Percentiles rank a stretch among this genome's conserved stretches.
These are phyloP conservation scores for Menidia beryllina DNA, from an alignment of 2,113 vertebrate genomes.

Conservation along the genomic window DNA sequence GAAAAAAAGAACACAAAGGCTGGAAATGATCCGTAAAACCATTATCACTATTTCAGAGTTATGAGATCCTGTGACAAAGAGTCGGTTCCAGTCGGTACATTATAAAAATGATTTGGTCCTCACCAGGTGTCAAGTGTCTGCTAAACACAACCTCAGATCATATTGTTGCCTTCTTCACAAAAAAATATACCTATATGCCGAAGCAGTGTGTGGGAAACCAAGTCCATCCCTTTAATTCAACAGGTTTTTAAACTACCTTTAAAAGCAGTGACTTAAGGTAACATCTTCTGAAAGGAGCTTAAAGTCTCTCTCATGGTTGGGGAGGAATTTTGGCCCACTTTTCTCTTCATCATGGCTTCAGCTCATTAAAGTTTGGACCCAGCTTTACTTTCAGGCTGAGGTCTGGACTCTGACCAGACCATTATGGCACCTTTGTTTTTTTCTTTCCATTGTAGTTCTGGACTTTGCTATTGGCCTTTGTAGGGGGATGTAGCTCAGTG, in stretches of 20 bases:
- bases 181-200: neutral
- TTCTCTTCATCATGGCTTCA: neutral
- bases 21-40: conserved; percentile 20
- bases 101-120: neutral
- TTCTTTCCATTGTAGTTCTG: too few species aligned
- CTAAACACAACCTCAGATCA: neutral
- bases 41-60: conserved; percentile 9
- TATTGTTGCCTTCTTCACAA: neutral
- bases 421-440: too few species aligned
- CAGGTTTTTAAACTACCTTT: neutral
- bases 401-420: neutral
- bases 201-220: neutral
- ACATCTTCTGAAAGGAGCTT: neutral
- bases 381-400: neutral
- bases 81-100: too few species aligned
- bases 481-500: conserved; percentile 90
- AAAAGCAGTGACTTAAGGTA: neutral
- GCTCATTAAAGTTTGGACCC: neutral
- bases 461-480: too few species aligned
- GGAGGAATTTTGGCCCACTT: neutral
- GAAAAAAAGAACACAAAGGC: neutral
- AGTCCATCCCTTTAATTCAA: neutral
- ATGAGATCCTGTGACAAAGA: neutral
- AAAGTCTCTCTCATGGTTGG: neutral
- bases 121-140: neutral